Evolutionary conservation across 2,888 invertebrate genomes (phyloP).

Genomic region (Pecten maximus): DNA sequence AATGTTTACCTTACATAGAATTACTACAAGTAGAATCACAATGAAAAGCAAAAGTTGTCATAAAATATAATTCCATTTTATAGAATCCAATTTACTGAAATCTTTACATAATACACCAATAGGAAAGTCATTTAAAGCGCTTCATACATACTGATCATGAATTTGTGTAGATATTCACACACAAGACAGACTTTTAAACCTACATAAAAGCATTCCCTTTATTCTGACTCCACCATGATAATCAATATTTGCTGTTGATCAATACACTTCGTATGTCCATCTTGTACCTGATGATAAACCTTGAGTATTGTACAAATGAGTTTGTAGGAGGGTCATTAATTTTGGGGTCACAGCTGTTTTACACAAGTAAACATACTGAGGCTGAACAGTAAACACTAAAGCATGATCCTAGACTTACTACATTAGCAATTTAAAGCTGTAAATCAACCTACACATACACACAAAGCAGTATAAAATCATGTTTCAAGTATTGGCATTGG

Average conservation of each 20-base stretch:
- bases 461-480: background rate
- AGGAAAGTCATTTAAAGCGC: background rate
- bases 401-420: background rate
- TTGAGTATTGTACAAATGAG: background rate
- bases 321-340: background rate
- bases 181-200: background rate
- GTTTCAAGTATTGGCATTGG: background rate
- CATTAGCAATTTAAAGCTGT: background rate
- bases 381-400: background rate
- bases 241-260: constrained; percentile 10
- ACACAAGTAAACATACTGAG: background rate
- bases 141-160: background rate
- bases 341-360: background rate
- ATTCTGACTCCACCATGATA: background rate
- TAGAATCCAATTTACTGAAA: background rate
- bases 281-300: background rate
- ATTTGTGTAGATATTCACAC: background rate
- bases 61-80: constrained; percentile 2
- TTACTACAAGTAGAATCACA: background rate
- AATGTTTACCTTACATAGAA: background rate
- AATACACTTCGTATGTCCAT: background rate
- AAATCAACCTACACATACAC: background rate
- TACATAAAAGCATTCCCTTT: background rate
- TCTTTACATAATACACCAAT: background rate
- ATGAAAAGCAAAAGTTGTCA: background rate